Evolutionary conservation across 2,797 vertebrate genomes (phyloP).

Genomic region (Hypotaenidia okinawae): DNA sequence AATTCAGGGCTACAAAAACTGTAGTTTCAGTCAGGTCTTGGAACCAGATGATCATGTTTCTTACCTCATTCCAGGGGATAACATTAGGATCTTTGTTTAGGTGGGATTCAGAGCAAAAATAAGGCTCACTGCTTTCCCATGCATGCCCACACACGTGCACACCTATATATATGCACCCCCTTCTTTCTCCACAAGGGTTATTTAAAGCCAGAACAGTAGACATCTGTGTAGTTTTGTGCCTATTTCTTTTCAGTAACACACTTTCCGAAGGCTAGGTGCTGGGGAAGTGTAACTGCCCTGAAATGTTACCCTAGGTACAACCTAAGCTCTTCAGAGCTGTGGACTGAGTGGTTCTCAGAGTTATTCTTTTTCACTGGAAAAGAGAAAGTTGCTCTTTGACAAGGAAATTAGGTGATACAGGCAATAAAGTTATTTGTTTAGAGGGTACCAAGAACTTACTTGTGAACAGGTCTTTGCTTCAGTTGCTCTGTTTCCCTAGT

Average conservation of each 20-base stretch:
- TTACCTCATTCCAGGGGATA: constrained; percentile 61
- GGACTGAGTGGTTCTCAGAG: constrained; percentile 44
- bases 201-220: constrained; percentile 47
- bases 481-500: not conserved
- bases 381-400: constrained; percentile 10
- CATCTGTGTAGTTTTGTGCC: constrained; percentile 27
- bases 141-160: constrained; percentile 26
- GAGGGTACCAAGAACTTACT: not conserved
- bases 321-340: not conserved
- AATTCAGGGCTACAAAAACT: constrained; percentile 55
- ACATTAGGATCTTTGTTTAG: constrained; percentile 78
- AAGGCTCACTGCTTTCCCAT: constrained; percentile 50
- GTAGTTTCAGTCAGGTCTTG: constrained; percentile 31
- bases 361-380: constrained; percentile 49
- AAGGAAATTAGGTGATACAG: not conserved
- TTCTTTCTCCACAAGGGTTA: constrained; percentile 40
- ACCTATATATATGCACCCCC: not conserved
- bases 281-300: not conserved
- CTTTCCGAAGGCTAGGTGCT: constrained; percentile 39
- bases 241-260: constrained; percentile 41
- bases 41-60: constrained; percentile 56
- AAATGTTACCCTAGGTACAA: constrained; percentile 42
- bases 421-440: constrained; percentile 1
- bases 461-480: constrained; percentile 11
- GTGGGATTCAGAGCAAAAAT: constrained; percentile 54